These are phyloP conservation scores for Serranus cabrilla DNA, from an alignment of 2,797 vertebrate species.

Conservation along the genomic window DNA sequence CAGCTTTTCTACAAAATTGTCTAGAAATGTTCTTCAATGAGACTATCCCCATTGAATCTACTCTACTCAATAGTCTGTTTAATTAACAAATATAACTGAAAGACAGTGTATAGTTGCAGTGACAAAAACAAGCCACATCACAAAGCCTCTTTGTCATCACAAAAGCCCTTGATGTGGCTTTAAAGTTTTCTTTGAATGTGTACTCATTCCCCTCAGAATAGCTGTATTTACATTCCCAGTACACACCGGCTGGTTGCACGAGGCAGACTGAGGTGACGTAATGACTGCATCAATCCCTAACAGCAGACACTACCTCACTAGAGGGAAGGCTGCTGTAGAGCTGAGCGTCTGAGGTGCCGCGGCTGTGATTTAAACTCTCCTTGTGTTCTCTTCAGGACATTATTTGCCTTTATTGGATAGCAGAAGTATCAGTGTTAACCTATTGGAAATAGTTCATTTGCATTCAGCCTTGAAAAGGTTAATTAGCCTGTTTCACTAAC, in stretches of 20 bases:
- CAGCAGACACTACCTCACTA: slow-evolving; percentile 83
- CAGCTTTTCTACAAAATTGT: no score
- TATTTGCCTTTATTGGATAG: slow-evolving; percentile 30
- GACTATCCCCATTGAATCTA: no score
- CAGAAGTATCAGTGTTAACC: slow-evolving; percentile 55
- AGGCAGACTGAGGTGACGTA: slow-evolving; percentile 74
- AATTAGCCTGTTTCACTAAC: slow-evolving; percentile 64
- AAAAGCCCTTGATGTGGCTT: neutral
- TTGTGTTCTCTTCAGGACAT: slow-evolving; percentile 40
- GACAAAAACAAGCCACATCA: slow-evolving; percentile 5
- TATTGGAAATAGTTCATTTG: slow-evolving; percentile 71
- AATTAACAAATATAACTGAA: neutral
- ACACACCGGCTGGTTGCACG: slow-evolving; percentile 47
- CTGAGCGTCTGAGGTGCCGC: slow-evolving; percentile 57
- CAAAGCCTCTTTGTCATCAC: slow-evolving; percentile 6
- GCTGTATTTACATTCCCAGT: slow-evolving; percentile 58
- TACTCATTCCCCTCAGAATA: slow-evolving; percentile 28
- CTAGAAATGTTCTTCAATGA: no score
- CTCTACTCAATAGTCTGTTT: neutral
- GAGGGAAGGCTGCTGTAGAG: slow-evolving; percentile 58
- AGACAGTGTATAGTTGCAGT: neutral
- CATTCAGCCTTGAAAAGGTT: slow-evolving; percentile 75
- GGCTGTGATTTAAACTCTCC: slow-evolving; percentile 62
- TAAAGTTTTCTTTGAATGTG: slow-evolving; percentile 27
- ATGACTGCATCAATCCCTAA: slow-evolving; percentile 74